Percentiles rank a stretch among this genome's conserved stretches.
These are phyloP conservation scores for Montipora capricornis DNA, from an alignment of 64 coral and sea anemone species.

Conservation along the genomic window DNA sequence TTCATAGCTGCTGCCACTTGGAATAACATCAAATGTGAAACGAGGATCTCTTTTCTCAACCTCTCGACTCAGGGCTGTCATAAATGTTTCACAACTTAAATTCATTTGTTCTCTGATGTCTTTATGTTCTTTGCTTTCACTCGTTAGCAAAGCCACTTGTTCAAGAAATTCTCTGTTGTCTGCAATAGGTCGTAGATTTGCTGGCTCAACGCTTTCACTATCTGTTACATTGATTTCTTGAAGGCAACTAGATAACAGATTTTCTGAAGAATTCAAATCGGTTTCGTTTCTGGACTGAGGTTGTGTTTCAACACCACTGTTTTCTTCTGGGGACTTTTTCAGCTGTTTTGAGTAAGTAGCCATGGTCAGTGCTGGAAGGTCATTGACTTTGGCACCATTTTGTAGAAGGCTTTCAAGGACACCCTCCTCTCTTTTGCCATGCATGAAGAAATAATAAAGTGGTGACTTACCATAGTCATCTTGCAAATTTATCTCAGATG, in stretches of 20 bases:
- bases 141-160: slow-evolving; percentile 1
- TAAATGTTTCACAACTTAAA: slow-evolving; percentile 26
- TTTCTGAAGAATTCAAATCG: not conserved
- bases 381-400: slow-evolving; percentile 14
- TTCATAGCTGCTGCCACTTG: slow-evolving; percentile 54
- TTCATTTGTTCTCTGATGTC: slow-evolving; percentile 5
- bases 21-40: slow-evolving; percentile 29
- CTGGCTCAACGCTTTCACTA: slow-evolving; percentile 6
- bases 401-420: slow-evolving; percentile 34
- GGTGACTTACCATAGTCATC: slow-evolving; percentile 31
- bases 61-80: slow-evolving; percentile 17
- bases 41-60: slow-evolving; percentile 17
- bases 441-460: slow-evolving; percentile 38
- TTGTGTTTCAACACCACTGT: not conserved
- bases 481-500: slow-evolving; percentile 26
- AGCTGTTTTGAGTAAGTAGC: not conserved
- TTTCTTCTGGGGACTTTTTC: not conserved
- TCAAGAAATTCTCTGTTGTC: slow-evolving; percentile 37
- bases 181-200: slow-evolving; percentile 22
- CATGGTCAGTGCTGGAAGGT: not conserved
- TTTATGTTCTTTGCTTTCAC: not conserved
- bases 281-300: not conserved
- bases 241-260: slow-evolving; percentile 10
- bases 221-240: slow-evolving; percentile 9
- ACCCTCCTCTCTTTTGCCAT: slow-evolving; percentile 23